Base-by-base conservation (phyloP, 2,888 invertebrate genomes). In the Caenorhabditis doughertyi region DNA sequence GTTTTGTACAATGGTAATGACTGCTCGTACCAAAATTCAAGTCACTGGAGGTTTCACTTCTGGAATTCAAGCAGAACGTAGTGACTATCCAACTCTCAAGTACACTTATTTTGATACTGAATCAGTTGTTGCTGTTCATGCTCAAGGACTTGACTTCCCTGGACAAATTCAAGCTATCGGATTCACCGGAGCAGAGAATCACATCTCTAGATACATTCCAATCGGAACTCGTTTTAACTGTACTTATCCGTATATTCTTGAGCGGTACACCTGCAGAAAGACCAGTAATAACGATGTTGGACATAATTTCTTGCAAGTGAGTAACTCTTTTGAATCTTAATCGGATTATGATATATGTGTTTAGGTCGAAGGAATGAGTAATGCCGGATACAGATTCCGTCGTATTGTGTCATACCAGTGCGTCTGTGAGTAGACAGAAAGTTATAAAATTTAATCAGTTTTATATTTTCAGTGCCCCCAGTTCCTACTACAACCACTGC, bases 361-460 rank as follows among this genome's bases (percentile, higher is more conserved):
- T 21, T 21, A 68, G 72, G 72, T 85, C 16, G 85, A 87, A 62
- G 88, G 88, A 56, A 70, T 79, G 53, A 85, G 85, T 44, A 82
- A 83, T 67, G n/a, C 47, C 39, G 89, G 89, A 23, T 84, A 86
- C 73, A 71, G 62, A 29, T 89, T 89, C 86, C 79, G 88, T 4
- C 76, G 89, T 72, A 81, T 85, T 32, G 39, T 81, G 1, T 49
- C 81, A 9, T 85, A 87, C 77, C 47, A 53, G 21, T 88, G 88
- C 53, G 44, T 85, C 13, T 72, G 84, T 85, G 65, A 85, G 83
- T 47, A 4, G 7, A 18, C 44, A 71, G 32, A 3, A 7, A 3
- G n/a, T 32, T 4, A 1, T 23, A 1, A 42, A 23, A 11, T 9
- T 1, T 44, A 49, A 49, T n/a, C 44, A 0, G 4, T 2, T 13